These are phyloP conservation scores for Phaonia tiefii DNA, from an alignment of 2,888 invertebrate genomes.

Conservation along the genomic window DNA sequence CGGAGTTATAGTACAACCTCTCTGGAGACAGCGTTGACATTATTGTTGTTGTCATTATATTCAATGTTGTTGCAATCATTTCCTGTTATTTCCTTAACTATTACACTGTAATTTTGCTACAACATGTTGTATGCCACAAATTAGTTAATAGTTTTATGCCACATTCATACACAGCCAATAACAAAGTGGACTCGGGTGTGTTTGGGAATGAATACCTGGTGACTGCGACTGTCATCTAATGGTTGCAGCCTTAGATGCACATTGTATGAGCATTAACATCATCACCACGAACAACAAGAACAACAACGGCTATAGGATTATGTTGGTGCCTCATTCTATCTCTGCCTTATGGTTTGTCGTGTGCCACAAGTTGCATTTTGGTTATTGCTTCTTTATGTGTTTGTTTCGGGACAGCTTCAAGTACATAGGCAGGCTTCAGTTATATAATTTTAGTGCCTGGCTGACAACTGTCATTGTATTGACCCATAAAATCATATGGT, in stretches of 20 bases:
- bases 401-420: neutral
- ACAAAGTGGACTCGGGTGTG: neutral
- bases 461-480: conserved; percentile 63
- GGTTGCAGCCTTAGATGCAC: neutral
- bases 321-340: too few relatives aligned
- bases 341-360: conserved; percentile 54
- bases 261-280: neutral
- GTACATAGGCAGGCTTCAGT: conserved; percentile 44
- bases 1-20: conserved; percentile 1
- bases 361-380: conserved; percentile 52
- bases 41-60: conserved; percentile 30
- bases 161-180: conserved; percentile 3
- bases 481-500: conserved; percentile 65
- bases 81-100: conserved; percentile 49
- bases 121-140: conserved; percentile 56
- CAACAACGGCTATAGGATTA: too few relatives aligned
- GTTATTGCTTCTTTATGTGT: conserved; percentile 15
- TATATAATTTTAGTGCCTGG: conserved; percentile 62
- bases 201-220: neutral
- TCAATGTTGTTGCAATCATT: conserved; percentile 47
- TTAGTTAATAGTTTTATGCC: conserved; percentile 54
- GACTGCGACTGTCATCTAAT: neutral
- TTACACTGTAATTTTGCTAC: conserved; percentile 48
- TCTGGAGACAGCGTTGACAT: neutral
- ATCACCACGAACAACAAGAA: too few relatives aligned